Evolutionary conservation across 2,113 vertebrate genomes (phyloP).

Genomic region (Calyptommatus sinebrachiatus): DNA sequence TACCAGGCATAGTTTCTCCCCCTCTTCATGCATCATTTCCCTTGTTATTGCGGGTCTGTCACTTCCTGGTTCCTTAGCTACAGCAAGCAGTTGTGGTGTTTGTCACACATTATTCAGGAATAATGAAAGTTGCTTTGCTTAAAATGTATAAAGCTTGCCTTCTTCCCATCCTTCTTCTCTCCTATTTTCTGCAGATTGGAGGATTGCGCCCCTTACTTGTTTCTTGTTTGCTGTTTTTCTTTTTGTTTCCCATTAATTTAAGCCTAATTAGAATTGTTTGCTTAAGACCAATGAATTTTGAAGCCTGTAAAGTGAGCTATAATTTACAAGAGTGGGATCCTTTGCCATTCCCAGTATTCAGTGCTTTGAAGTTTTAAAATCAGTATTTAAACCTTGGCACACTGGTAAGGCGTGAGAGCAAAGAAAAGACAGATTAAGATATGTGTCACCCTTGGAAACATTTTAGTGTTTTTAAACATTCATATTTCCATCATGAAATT

Average conservation of each 20-base stretch:
- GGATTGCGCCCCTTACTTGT: slow-evolving; percentile 23
- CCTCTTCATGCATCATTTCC: not conserved
- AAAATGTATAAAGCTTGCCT: slow-evolving; percentile 51
- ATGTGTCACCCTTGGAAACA: slow-evolving; percentile 31
- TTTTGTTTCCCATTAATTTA: slow-evolving; percentile 44
- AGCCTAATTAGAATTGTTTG: slow-evolving; percentile 48
- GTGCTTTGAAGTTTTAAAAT: slow-evolving; percentile 35
- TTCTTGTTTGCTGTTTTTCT: slow-evolving; percentile 32
- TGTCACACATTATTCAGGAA: slow-evolving; percentile 51
- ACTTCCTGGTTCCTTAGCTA: slow-evolving; percentile 23
- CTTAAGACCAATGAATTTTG: slow-evolving; percentile 42
- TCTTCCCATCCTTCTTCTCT: not conserved
- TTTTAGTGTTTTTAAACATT: slow-evolving; percentile 17
- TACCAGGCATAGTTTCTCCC: not conserved
- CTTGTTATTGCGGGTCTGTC: slow-evolving; percentile 20
- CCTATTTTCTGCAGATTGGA: not conserved
- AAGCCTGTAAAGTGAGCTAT: slow-evolving; percentile 43
- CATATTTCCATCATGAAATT: slow-evolving; percentile 17
- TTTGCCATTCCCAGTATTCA: slow-evolving; percentile 35
- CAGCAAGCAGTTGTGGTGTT: slow-evolving; percentile 50
- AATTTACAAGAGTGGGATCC: slow-evolving; percentile 30
- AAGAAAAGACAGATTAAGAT: not conserved
- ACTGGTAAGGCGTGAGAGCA: not conserved
- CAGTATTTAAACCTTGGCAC: slow-evolving; percentile 43
- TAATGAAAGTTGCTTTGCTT: slow-evolving; percentile 63